Conservation (phyloP, 2,797 vertebrate species). For the Meriones psammophilus region DNA sequence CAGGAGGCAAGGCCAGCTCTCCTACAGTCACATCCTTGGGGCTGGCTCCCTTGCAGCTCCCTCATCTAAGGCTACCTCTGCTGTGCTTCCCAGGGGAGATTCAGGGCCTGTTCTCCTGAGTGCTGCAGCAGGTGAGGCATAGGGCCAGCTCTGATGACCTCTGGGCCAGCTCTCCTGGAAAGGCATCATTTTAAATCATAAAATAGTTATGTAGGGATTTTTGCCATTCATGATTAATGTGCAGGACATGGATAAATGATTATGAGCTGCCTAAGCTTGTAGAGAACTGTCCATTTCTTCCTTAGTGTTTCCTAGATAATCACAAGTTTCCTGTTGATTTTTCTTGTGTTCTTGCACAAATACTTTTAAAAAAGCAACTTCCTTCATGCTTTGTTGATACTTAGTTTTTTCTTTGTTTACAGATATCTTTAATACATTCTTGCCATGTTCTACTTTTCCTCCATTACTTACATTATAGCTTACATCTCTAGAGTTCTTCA, state of each 20-base stretch:
- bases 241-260: not conserved
- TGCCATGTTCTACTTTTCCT: not conserved
- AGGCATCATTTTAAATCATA: not conserved
- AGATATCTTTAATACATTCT: not conserved
- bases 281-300: constrained; percentile 3
- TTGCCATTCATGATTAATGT: not conserved
- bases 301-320: not conserved
- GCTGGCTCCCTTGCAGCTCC: no score
- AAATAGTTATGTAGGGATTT: not conserved
- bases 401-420: not conserved
- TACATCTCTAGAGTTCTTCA: not conserved
- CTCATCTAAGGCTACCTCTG: no score
- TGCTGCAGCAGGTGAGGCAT: no score
- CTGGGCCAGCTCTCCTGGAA: not conserved
- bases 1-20: no score
- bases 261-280: not conserved
- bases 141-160: no score
- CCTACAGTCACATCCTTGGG: no score
- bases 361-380: not conserved
- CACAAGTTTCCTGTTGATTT: not conserved
- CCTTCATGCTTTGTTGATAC: not conserved
- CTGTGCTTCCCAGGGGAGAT: no score
- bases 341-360: not conserved
- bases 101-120: no score
- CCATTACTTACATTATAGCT: not conserved